Conservation (phyloP, 2,797 vertebrate genomes). For the Yasuhikotakia modesta region DNA sequence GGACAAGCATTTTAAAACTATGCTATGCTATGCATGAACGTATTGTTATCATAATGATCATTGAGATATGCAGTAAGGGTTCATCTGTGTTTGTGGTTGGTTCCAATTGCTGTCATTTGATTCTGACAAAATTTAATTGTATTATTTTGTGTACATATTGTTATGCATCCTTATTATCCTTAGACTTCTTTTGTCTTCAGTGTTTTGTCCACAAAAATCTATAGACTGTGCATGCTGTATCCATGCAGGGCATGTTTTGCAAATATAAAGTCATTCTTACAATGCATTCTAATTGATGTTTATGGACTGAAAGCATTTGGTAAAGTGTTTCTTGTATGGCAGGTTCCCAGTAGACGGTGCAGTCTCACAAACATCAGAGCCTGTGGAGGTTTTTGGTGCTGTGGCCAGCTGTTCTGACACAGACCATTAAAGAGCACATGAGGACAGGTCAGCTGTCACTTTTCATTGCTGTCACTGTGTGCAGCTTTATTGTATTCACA, state of each 20-base stretch:
- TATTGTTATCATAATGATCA: no score
- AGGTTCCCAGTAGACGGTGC: conserved; percentile 75
- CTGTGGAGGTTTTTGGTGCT: conserved; percentile 72
- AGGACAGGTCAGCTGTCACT: conserved; percentile 73
- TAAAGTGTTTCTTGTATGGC: conserved; percentile 30
- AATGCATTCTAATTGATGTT: background rate
- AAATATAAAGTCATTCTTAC: background rate
- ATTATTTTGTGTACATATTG: no score
- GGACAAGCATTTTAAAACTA: background rate
- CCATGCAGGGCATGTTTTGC: background rate
- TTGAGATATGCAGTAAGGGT: no score
- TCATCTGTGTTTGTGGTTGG: no score
- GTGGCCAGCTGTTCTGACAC: conserved; percentile 70
- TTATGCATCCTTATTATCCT: no score
- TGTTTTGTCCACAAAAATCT: background rate
- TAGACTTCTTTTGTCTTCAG: no score
- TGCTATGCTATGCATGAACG: no score
- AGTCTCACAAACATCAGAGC: conserved; percentile 71
- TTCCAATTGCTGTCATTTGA: no score
- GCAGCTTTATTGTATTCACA: background rate
- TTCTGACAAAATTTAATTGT: no score
- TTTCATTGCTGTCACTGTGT: background rate
- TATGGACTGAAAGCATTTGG: background rate
- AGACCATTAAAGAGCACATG: conserved; percentile 69
- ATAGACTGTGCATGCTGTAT: background rate